Conservation (phyloP, 2,888 invertebrate species). For the Drosophila merina region DNA sequence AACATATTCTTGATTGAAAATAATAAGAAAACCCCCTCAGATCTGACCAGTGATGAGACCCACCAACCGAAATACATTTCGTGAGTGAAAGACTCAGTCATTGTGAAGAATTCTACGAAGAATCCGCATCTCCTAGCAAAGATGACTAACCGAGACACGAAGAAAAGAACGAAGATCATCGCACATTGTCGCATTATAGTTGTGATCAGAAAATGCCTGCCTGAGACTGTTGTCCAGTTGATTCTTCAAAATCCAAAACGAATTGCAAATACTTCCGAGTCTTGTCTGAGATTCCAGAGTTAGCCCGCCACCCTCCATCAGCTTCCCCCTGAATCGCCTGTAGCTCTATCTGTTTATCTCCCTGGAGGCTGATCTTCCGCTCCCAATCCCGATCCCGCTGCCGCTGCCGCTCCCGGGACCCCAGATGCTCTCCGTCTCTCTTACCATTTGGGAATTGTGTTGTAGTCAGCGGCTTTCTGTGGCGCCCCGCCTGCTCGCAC, state of each 20-base stretch:
- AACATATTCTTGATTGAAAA: background rate
- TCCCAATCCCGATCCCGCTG: background rate
- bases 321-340: background rate
- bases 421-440: constrained; percentile 10
- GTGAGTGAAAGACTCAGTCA: background rate
- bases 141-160: background rate
- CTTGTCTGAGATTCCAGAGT: constrained; percentile 4
- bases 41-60: background rate
- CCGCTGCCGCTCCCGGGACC: background rate
- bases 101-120: background rate
- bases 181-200: background rate
- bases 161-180: background rate
- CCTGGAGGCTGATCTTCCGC: constrained; percentile 5
- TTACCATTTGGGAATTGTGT: constrained; percentile 73
- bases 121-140: background rate
- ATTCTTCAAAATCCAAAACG: background rate
- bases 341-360: constrained; percentile 1
- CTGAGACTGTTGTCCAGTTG: background rate
- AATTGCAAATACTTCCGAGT: constrained; percentile 4
- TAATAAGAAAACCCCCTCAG: background rate
- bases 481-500: constrained; percentile 18
- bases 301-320: background rate
- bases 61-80: background rate
- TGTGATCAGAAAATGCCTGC: background rate
- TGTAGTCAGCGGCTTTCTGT: constrained; percentile 66